Evolutionary conservation across 2,888 invertebrate genomes (phyloP).

Genomic region (Pachycephus smyrnensis): DNA sequence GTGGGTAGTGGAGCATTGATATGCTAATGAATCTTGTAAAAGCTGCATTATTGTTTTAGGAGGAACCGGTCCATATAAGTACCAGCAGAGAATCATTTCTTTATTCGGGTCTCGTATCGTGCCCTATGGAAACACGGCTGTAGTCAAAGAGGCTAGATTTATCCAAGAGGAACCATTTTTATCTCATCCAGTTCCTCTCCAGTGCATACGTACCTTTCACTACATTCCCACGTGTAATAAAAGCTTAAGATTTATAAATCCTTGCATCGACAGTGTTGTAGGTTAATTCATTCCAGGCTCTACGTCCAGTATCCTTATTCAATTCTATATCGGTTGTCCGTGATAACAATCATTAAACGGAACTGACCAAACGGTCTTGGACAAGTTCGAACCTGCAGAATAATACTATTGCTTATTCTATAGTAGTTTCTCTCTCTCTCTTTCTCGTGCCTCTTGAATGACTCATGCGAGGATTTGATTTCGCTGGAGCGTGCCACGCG

Average conservation of each 20-base stretch:
- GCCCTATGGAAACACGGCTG: not conserved
- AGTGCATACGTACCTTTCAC: not conserved
- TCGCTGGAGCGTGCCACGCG: not conserved
- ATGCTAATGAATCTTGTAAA: conserved; percentile 37
- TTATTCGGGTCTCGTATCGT: not conserved
- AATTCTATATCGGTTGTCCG: too few relatives aligned
- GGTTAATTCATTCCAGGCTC: not conserved
- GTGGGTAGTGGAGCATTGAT: conserved; percentile 41
- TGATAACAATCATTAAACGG: not conserved
- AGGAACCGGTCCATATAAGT: not conserved
- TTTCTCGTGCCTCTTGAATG: conserved; percentile 4
- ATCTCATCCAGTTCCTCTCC: not conserved
- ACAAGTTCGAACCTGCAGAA: not conserved
- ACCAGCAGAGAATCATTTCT: not conserved
- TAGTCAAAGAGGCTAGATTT: not conserved
- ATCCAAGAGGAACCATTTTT: not conserved
- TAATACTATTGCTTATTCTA: not conserved
- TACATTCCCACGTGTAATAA: not conserved
- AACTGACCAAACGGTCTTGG: not conserved
- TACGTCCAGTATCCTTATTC: not conserved
- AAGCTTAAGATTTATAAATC: not conserved
- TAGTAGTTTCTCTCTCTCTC: not conserved
- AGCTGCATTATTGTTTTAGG: conserved; percentile 3
- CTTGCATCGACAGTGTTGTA: not conserved
- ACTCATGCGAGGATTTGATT: conserved; percentile 9